A percentile compares a stretch with the other conserved stretches of the same genome.
Evolutionary conservation across 1,140 invertebrate species (phyloP).

Genomic region (Zaprionus taronus): DNA sequence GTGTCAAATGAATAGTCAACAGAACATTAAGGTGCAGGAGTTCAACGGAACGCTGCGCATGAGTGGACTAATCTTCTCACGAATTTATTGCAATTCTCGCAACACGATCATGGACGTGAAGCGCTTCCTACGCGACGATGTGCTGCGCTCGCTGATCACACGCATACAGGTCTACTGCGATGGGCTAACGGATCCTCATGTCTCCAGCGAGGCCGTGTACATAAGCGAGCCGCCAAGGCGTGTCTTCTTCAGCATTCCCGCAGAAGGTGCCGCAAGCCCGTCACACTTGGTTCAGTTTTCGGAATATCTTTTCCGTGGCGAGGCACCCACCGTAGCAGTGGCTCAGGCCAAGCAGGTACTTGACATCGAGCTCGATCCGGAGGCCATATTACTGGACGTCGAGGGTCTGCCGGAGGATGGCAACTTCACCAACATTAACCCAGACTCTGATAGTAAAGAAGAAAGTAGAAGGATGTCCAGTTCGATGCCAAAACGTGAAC

Average conservation of each 20-base stretch:
- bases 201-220: constrained; percentile 65
- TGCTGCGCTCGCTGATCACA: constrained; percentile 76
- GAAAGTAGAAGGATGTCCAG: constrained; percentile 39
- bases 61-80: constrained; percentile 70
- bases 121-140: constrained; percentile 75
- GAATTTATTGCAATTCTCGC: constrained; percentile 70
- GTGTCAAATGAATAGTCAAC: constrained; percentile 62
- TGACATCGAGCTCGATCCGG: constrained; percentile 72
- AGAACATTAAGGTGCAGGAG: constrained; percentile 65
- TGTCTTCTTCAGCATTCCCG: constrained; percentile 72
- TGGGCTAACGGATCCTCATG: constrained; percentile 75
- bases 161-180: constrained; percentile 83
- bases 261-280: constrained; percentile 21
- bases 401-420: constrained; percentile 73
- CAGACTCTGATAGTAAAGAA: constrained; percentile 26
- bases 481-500: constrained; percentile 71
- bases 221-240: constrained; percentile 77
- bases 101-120: constrained; percentile 77
- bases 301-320: constrained; percentile 80
- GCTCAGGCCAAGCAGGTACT: constrained; percentile 79
- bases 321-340: constrained; percentile 74
- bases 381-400: constrained; percentile 64
- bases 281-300: constrained; percentile 67
- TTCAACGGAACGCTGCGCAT: constrained; percentile 71
- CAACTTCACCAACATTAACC: constrained; percentile 35